Conservation (phyloP, 2,797 vertebrate species). For the Telmatherina bonti region DNA sequence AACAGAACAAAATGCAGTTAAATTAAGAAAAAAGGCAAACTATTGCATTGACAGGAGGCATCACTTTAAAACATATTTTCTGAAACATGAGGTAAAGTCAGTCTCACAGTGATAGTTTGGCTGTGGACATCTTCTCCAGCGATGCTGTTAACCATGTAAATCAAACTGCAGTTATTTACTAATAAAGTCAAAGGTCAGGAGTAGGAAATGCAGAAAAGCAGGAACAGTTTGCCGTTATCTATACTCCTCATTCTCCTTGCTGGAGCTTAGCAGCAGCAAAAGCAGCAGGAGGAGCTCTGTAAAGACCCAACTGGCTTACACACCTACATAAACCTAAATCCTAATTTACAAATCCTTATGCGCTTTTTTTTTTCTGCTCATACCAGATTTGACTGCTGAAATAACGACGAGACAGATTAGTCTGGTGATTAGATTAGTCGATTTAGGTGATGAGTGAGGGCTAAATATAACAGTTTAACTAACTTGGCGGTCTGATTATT, state of each 20-base stretch:
- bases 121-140: slow-evolving; percentile 16
- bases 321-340: slow-evolving; percentile 7
- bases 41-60: background rate
- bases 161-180: slow-evolving; percentile 71
- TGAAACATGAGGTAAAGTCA: background rate
- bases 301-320: background rate
- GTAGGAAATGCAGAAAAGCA: slow-evolving; percentile 26
- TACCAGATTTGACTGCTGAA: background rate
- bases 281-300: background rate
- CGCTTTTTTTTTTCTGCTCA: slow-evolving; percentile 4
- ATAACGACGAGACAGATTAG: background rate
- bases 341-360: slow-evolving; percentile 5
- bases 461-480: slow-evolving; percentile 22
- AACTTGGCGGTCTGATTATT: background rate
- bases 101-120: slow-evolving; percentile 31
- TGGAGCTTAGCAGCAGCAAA: slow-evolving; percentile 16
- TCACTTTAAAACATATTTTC: background rate
- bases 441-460: background rate
- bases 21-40: background rate
- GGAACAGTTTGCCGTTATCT: slow-evolving; percentile 48
- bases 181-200: slow-evolving; percentile 65
- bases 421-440: slow-evolving; percentile 9
- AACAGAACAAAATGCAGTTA: background rate
- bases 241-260: slow-evolving; percentile 34
- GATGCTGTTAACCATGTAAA: slow-evolving; percentile 67